Conservation (phyloP, 1,140 invertebrate genomes). For the Drosophila aff. region DNA sequence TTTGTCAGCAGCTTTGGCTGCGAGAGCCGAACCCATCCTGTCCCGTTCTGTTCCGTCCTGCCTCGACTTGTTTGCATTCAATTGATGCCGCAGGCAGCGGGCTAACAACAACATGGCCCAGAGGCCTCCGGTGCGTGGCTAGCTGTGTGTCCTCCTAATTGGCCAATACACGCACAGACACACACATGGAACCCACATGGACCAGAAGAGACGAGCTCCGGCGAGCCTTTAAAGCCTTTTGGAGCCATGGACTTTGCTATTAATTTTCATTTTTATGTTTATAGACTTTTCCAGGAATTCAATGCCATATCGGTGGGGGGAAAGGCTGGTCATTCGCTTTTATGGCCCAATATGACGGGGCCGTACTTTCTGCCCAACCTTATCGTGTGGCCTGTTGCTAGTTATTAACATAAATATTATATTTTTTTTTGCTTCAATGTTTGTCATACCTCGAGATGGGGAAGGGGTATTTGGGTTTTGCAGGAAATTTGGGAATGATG, state of each 20-base stretch:
- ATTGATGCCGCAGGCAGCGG: slow-evolving; percentile 49
- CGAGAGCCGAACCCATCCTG: not conserved
- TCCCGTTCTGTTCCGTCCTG: not conserved
- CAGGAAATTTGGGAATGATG: not conserved
- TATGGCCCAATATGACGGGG: slow-evolving; percentile 39
- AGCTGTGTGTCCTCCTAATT: slow-evolving; percentile 43
- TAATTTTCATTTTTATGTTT: slow-evolving; percentile 50
- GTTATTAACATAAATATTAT: slow-evolving; percentile 71
- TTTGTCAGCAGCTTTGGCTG: slow-evolving; percentile 37
- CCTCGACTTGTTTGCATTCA: slow-evolving; percentile 65
- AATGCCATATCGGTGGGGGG: slow-evolving; percentile 20
- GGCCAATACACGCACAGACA: slow-evolving; percentile 17
- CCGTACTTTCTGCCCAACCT: slow-evolving; percentile 11
- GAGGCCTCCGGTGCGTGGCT: slow-evolving; percentile 32
- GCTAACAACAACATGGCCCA: slow-evolving; percentile 37
- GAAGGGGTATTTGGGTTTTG: not conserved
- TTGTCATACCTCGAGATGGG: not conserved
- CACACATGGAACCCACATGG: not conserved
- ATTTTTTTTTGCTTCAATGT: slow-evolving; percentile 47
- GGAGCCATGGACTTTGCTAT: slow-evolving; percentile 23
- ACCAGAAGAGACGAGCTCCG: too few species aligned
- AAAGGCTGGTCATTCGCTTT: slow-evolving; percentile 37
- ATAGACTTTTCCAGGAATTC: slow-evolving; percentile 33
- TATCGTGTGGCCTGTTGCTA: slow-evolving; percentile 49
- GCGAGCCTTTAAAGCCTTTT: slow-evolving; percentile 11